These are phyloP conservation scores for Lates calcarifer DNA, from an alignment of 2,113 vertebrate genomes.

Conservation along the genomic window DNA sequence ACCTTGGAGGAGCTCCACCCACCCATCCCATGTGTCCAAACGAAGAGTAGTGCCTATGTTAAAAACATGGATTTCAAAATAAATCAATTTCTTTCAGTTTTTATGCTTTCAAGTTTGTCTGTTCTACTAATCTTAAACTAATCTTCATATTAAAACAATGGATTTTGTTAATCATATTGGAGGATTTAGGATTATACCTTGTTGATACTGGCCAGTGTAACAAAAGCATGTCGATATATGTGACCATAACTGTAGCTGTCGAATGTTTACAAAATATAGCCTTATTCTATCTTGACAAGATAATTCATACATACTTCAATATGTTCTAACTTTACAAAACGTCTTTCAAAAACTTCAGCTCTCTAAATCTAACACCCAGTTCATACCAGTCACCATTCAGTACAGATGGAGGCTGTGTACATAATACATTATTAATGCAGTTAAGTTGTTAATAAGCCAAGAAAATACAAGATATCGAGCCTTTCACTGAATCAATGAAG, in stretches of 20 bases:
- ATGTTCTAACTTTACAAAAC: no score
- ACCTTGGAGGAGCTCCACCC: conserved; percentile 81
- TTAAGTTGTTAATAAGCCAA: neutral
- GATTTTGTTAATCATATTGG: neutral
- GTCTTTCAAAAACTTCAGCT: no score
- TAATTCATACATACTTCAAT: neutral
- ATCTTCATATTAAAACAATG: neutral
- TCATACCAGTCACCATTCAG: neutral
- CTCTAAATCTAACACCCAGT: no score
- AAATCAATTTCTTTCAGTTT: neutral
- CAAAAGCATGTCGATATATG: no score
- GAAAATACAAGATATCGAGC: neutral
- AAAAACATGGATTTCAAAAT: neutral
- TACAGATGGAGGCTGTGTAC: neutral
- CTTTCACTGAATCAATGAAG: neutral
- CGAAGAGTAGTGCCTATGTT: conserved; percentile 76
- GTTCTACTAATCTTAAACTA: no score
- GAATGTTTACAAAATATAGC: neutral
- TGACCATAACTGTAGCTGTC: no score
- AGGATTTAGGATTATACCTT: neutral
- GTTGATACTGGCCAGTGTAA: no score
- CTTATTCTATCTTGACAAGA: neutral
- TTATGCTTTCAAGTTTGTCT: neutral
- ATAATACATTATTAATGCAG: neutral
- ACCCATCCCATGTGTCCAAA: conserved; percentile 86